Percentiles rank a stretch among this genome's conserved stretches.
These are phyloP conservation scores for Drosophila persimilis DNA, from an alignment of 1,140 invertebrate genomes.

Conservation along the genomic window DNA sequence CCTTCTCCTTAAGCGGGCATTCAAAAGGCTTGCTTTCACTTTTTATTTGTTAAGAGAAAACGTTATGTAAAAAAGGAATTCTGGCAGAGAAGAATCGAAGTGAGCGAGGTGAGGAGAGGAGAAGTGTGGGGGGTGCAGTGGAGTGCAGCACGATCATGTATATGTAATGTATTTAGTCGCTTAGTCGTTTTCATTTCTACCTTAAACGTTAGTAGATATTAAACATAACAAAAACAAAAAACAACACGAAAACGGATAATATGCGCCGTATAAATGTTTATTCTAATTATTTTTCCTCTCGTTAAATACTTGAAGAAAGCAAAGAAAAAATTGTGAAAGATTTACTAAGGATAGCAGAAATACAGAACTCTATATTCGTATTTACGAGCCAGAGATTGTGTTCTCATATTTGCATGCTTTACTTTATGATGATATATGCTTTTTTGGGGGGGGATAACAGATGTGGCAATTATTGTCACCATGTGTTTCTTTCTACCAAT, in stretches of 20 bases:
- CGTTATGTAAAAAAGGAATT: conserved; percentile 13
- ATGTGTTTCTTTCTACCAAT: conserved; percentile 7
- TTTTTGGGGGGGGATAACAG: conserved; percentile 1
- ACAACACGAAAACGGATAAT: conserved; percentile 8
- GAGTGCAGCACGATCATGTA: conserved; percentile 31
- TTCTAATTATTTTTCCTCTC: conserved; percentile 46
- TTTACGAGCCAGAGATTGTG: conserved; percentile 30
- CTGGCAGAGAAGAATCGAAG: conserved; percentile 17
- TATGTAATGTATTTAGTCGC: conserved; percentile 57
- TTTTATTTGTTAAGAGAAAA: too few species aligned
- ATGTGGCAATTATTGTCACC: conserved; percentile 2
- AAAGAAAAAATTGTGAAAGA: conserved; percentile 53
- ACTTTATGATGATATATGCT: background rate
- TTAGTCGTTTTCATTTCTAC: conserved; percentile 67
- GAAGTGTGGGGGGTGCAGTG: conserved; percentile 13
- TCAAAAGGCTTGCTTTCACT: conserved; percentile 1
- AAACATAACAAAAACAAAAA: conserved; percentile 26
- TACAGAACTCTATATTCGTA: conserved; percentile 73
- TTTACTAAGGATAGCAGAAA: conserved; percentile 61
- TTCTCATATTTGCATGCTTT: too few species aligned
- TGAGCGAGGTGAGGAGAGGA: background rate
- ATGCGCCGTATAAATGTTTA: conserved; percentile 41
- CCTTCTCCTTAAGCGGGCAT: background rate
- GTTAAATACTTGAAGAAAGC: conserved; percentile 59
- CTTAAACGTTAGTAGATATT: conserved; percentile 57